Evolutionary conservation across 2,888 invertebrate species (phyloP).

Genomic region (Monochamus alternatus): DNA sequence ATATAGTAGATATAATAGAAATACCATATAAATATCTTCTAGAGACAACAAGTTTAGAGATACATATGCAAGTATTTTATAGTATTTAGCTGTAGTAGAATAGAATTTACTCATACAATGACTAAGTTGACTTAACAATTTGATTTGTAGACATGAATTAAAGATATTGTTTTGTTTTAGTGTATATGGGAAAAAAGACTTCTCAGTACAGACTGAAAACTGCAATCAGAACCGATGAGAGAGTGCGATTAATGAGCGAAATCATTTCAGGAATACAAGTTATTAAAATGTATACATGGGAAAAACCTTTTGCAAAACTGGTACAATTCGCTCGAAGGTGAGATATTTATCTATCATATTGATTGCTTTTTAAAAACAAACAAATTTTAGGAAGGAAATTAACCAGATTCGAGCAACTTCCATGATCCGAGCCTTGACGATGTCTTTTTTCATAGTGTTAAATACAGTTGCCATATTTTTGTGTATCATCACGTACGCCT

Average conservation of each 20-base stretch:
- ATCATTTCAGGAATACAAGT: slow-evolving; percentile 91
- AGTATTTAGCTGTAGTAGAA: too few relatives aligned
- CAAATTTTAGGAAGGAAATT: slow-evolving; percentile 78
- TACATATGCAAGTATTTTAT: too few relatives aligned
- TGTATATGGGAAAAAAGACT: slow-evolving; percentile 79
- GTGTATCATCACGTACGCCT: slow-evolving; percentile 83
- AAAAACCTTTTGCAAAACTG: slow-evolving; percentile 87
- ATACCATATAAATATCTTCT: too few relatives aligned
- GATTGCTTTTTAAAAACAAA: not conserved
- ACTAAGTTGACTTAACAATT: too few relatives aligned
- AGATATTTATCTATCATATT: slow-evolving; percentile 24
- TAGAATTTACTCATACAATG: too few relatives aligned
- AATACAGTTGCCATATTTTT: slow-evolving; percentile 88
- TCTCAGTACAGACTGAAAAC: slow-evolving; percentile 83
- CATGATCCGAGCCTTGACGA: slow-evolving; percentile 77
- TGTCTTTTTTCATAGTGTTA: slow-evolving; percentile 82
- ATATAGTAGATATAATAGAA: too few relatives aligned
- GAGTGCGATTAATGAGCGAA: slow-evolving; percentile 92
- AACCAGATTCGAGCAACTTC: slow-evolving; percentile 77
- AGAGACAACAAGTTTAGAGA: too few relatives aligned
- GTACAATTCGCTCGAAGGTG: slow-evolving; percentile 78
- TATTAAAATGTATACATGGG: slow-evolving; percentile 98
- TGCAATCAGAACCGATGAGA: slow-evolving; percentile 85
- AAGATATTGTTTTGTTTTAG: slow-evolving; percentile 66
- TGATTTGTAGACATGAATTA: too few relatives aligned